Evolutionary conservation across 2,797 vertebrate species (phyloP).

Genomic region (Limnodromus scolopaceus): DNA sequence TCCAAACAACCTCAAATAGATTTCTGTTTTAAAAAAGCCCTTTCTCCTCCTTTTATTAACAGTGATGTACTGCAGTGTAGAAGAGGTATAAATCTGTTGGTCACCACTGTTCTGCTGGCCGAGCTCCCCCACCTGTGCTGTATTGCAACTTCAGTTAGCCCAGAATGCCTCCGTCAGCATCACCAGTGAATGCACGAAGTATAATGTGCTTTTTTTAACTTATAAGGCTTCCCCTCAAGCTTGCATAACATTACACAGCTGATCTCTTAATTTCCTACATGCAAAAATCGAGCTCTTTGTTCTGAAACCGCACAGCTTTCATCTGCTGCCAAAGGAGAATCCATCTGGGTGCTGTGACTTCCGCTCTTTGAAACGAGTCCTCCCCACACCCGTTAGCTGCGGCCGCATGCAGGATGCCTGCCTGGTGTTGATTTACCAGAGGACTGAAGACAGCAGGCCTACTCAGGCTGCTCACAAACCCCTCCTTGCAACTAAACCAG

Average conservation of each 20-base stretch:
- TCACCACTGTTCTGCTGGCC: background rate
- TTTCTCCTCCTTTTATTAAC: background rate
- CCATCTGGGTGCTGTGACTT: background rate
- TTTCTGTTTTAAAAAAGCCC: background rate
- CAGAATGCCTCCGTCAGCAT: background rate
- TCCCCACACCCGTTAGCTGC: background rate
- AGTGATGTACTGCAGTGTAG: background rate
- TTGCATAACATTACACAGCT: background rate
- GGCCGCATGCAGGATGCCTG: background rate
- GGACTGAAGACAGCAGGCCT: background rate
- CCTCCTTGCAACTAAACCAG: background rate
- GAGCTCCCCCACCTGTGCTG: background rate
- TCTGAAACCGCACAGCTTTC: constrained; percentile 36
- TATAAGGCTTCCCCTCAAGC: background rate
- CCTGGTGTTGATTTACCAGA: background rate
- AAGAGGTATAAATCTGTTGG: background rate
- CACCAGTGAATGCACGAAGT: background rate
- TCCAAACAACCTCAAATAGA: background rate
- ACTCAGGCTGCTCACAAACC: background rate
- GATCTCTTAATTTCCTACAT: constrained; percentile 40
- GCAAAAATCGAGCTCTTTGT: background rate
- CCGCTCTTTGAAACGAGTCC: background rate
- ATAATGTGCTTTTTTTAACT: background rate
- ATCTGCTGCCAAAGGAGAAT: constrained; percentile 34
- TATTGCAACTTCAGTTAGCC: background rate